phyloP scores from a whole-genome alignment of 2,888 invertebrate species.

The Chaetogeoica ovagalla region DNA sequence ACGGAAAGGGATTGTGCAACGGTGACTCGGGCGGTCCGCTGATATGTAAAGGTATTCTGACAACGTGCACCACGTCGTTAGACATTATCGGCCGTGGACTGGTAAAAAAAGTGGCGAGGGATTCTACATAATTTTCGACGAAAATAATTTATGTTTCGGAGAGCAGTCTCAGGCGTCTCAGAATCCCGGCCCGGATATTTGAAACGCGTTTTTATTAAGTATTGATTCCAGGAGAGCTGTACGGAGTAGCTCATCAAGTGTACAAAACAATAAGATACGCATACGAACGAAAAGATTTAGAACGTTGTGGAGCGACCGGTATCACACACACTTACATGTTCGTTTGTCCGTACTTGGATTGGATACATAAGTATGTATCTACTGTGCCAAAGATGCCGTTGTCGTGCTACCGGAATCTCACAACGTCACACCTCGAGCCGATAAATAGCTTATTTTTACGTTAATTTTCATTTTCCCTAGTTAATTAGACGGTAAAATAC shows the following conservation, averaged over 20 bases:
- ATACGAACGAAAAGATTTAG: slow-evolving; percentile 48
- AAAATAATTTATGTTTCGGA: too few relatives aligned
- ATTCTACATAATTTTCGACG: too few relatives aligned
- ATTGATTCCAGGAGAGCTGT: slow-evolving; percentile 54
- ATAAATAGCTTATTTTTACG: too few relatives aligned
- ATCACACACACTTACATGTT: slow-evolving; percentile 56
- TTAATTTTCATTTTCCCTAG: too few relatives aligned
- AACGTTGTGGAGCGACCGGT: slow-evolving; percentile 55
- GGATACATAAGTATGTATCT: slow-evolving; percentile 54
- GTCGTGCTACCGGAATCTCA: slow-evolving; percentile 53
- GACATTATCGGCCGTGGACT: too few relatives aligned
- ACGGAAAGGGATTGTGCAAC: too few relatives aligned
- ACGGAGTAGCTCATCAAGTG: slow-evolving; percentile 56
- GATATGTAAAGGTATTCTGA: slow-evolving; percentile 39
- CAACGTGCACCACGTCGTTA: too few relatives aligned
- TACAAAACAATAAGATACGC: slow-evolving; percentile 52
- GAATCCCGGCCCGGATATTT: neutral
- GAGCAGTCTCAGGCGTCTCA: too few relatives aligned
- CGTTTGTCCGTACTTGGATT: slow-evolving; percentile 55
- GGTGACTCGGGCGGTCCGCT: slow-evolving; percentile 38
- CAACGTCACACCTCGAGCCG: too few relatives aligned
- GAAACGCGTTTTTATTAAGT: too few relatives aligned
- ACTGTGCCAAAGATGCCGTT: slow-evolving; percentile 53
- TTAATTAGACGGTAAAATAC: too few relatives aligned
- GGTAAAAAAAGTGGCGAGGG: too few relatives aligned